phyloP scores from a whole-genome alignment of 1,140 invertebrate species.

The Drosophila tristis region DNA sequence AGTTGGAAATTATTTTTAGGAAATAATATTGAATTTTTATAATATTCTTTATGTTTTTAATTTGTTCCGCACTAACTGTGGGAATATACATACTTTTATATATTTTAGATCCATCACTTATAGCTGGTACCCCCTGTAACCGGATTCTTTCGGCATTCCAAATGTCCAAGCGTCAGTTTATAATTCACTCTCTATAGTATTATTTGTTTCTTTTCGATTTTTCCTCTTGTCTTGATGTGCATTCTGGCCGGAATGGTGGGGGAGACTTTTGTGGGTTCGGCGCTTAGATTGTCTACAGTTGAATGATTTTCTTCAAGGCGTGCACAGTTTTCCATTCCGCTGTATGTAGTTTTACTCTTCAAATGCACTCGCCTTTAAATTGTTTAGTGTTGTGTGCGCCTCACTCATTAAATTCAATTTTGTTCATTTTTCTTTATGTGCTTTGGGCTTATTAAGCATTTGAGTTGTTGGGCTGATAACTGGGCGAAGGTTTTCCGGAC shows the following conservation, averaged over 20 bases:
- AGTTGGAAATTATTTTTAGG: no score
- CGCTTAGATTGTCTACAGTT: conserved; percentile 65
- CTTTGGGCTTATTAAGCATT: conserved; percentile 27
- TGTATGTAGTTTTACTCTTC: conserved; percentile 45
- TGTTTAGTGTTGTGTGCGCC: conserved; percentile 49
- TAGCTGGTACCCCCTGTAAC: conserved; percentile 31
- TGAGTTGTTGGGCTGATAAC: conserved; percentile 9
- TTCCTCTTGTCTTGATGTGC: conserved; percentile 21
- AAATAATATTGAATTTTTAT: no score
- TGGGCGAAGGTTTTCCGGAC: background rate
- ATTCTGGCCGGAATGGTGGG: conserved; percentile 15
- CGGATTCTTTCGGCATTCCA: conserved; percentile 39
- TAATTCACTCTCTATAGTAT: conserved; percentile 44
- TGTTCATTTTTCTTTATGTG: conserved; percentile 37
- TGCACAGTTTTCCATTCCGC: conserved; percentile 64
- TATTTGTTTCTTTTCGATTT: conserved; percentile 30
- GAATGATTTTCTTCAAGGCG: conserved; percentile 79
- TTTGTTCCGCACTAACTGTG: no score
- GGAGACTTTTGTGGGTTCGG: conserved; percentile 52
- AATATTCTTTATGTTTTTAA: background rate
- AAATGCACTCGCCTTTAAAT: conserved; percentile 63
- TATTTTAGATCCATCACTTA: background rate
- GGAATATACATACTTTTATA: no score
- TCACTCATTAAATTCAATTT: conserved; percentile 73
- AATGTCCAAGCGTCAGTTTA: conserved; percentile 71